These are phyloP conservation scores for Andrena praecox DNA, from an alignment of 2,888 invertebrate species.

Conservation along the genomic window DNA sequence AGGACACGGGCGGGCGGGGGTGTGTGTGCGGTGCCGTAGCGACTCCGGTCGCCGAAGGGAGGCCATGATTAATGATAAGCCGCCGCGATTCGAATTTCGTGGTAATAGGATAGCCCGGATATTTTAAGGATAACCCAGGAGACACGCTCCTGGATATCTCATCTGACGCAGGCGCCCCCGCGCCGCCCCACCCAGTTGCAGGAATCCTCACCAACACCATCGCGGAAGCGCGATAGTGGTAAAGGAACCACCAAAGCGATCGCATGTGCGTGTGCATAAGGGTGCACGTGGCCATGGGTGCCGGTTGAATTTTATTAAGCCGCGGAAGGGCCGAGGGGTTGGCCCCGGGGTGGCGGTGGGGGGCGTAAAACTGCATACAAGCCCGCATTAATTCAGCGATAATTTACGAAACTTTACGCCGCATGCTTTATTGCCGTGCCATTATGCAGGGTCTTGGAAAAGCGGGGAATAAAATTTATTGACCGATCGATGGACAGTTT, in stretches of 20 bases:
- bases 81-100: slow-evolving; percentile 80
- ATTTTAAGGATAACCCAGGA: slow-evolving; percentile 79
- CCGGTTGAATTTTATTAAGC: slow-evolving; percentile 52
- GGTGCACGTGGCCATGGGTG: slow-evolving; percentile 51
- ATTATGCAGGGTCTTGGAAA: not conserved
- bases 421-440: slow-evolving; percentile 24
- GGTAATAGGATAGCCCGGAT: slow-evolving; percentile 78
- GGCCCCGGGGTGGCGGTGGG: not conserved
- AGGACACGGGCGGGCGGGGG: slow-evolving; percentile 22
- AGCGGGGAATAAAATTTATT: not conserved
- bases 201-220: slow-evolving; percentile 51
- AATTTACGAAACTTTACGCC: slow-evolving; percentile 43
- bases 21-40: slow-evolving; percentile 15
- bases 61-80: slow-evolving; percentile 78
- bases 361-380: slow-evolving; percentile 24
- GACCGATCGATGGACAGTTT: slow-evolving; percentile 16
- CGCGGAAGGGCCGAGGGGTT: not conserved
- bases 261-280: not conserved
- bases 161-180: slow-evolving; percentile 73
- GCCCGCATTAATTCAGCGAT: slow-evolving; percentile 36
- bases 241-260: not conserved
- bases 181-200: slow-evolving; percentile 72
- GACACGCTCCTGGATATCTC: slow-evolving; percentile 76
- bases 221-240: not conserved
- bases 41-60: slow-evolving; percentile 52